Conservation (phyloP, 2,113 vertebrate species). For the Sula dactylatra region DNA sequence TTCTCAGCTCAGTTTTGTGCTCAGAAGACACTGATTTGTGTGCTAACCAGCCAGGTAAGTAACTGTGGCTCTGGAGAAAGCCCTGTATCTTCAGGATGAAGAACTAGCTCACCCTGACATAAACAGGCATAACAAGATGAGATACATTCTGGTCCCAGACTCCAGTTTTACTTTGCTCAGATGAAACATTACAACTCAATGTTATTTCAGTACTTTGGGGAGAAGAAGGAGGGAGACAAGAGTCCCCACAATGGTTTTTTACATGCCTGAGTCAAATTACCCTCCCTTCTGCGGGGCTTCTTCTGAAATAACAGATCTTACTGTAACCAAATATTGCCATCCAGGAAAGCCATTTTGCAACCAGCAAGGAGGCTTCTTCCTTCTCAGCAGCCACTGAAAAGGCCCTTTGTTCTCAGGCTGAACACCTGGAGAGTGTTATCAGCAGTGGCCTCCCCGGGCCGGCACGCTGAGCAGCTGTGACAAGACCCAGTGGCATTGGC, state of each 20-base stretch:
- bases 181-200: neutral
- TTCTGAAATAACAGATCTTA: conserved; percentile 75
- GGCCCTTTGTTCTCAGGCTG: conserved; percentile 84
- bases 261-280: conserved; percentile 72
- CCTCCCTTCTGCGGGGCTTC: conserved; percentile 59
- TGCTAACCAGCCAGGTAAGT: neutral
- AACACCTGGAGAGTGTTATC: conserved; percentile 89
- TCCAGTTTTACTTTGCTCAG: neutral
- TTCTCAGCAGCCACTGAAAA: conserved; percentile 86
- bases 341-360: conserved; percentile 79
- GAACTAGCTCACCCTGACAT: neutral
- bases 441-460: conserved; percentile 21
- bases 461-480: neutral
- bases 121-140: neutral
- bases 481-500: neutral
- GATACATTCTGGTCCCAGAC: neutral
- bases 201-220: neutral
- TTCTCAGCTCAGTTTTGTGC: neutral
- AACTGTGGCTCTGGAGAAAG: neutral
- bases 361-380: conserved; percentile 77
- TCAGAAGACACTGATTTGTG: neutral
- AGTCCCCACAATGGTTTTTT: conserved; percentile 12
- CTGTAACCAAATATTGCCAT: conserved; percentile 83
- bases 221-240: neutral
- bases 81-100: neutral